These are phyloP conservation scores for Ophioninae sp. DNA, from an alignment of 2,888 invertebrate genomes.

Conservation along the genomic window DNA sequence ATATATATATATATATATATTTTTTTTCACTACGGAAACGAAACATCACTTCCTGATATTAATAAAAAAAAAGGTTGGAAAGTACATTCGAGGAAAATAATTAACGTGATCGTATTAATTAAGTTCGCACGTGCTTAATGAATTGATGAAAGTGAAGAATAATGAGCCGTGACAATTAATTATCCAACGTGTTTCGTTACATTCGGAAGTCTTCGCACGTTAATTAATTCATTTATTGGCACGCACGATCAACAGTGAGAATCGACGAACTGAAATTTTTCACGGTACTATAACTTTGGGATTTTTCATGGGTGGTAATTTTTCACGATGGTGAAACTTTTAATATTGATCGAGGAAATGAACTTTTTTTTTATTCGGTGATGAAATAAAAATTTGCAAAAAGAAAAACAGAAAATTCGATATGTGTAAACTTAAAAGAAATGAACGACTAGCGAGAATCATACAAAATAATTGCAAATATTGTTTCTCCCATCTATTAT, in stretches of 20 bases:
- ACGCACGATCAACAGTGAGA: not conserved
- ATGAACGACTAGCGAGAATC: not conserved
- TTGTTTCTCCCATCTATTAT: not conserved
- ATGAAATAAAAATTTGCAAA: no score
- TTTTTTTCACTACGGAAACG: no score
- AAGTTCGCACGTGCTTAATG: not conserved
- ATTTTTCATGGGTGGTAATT: not conserved
- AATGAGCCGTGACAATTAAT: not conserved
- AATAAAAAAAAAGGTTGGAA: not conserved
- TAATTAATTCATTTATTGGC: not conserved
- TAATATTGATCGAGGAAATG: not conserved
- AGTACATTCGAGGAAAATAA: not conserved
- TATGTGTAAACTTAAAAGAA: not conserved
- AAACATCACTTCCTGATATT: no score
- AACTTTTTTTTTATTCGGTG: not conserved
- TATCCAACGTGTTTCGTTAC: not conserved
- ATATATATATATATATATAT: no score
- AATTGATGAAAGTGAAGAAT: conserved; percentile 9
- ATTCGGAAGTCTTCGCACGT: not conserved
- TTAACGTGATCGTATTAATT: not conserved
- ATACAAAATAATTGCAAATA: not conserved
- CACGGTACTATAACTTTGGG: not conserved
- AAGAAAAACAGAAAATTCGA: no score
- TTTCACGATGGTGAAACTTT: no score
- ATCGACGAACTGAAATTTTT: not conserved